Percentiles rank a stretch among this genome's conserved stretches.
Evolutionary conservation across 2,888 invertebrate species (phyloP).

Genomic region (Criorhina ranunculi): DNA sequence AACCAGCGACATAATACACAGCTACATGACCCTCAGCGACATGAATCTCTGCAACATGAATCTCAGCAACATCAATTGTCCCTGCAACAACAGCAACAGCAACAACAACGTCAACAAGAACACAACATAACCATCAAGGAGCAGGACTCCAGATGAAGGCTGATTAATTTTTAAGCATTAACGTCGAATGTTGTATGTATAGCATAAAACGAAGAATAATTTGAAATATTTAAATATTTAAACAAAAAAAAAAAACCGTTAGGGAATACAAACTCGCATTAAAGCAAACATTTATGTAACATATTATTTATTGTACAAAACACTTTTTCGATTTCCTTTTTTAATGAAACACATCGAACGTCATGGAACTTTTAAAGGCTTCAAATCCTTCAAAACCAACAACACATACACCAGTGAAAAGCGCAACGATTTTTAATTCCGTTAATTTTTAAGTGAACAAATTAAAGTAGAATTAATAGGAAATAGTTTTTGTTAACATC

Average conservation of each 20-base stretch:
- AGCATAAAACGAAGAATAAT: conserved; percentile 24
- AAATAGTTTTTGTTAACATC: conserved; percentile 3
- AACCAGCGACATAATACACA: conserved; percentile 28
- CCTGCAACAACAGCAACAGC: conserved; percentile 53
- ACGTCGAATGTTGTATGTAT: conserved; percentile 49
- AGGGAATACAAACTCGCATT: conserved; percentile 72
- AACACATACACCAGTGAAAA: conserved; percentile 49
- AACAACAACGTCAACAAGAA: conserved; percentile 55
- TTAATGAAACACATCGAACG: conserved; percentile 66
- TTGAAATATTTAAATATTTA: conserved; percentile 35
- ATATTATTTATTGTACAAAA: conserved; percentile 64
- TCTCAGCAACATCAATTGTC: conserved; percentile 13
- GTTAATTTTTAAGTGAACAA: conserved; percentile 21
- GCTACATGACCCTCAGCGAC: conserved; percentile 19
- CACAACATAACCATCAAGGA: conserved; percentile 70
- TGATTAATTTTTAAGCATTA: conserved; percentile 60
- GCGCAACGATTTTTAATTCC: conserved; percentile 66
- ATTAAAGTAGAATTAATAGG: conserved; percentile 18
- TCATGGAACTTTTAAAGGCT: conserved; percentile 38
- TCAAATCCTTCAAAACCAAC: conserved; percentile 25
- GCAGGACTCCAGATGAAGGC: conserved; percentile 74
- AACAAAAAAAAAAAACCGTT: conserved; percentile 33
- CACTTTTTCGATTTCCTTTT: conserved; percentile 11
- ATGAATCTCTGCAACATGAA: conserved; percentile 30
- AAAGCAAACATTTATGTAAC: conserved; percentile 27